These are phyloP conservation scores for Synergus laeviventris DNA, from an alignment of 2,888 invertebrate genomes.

Conservation along the genomic window DNA sequence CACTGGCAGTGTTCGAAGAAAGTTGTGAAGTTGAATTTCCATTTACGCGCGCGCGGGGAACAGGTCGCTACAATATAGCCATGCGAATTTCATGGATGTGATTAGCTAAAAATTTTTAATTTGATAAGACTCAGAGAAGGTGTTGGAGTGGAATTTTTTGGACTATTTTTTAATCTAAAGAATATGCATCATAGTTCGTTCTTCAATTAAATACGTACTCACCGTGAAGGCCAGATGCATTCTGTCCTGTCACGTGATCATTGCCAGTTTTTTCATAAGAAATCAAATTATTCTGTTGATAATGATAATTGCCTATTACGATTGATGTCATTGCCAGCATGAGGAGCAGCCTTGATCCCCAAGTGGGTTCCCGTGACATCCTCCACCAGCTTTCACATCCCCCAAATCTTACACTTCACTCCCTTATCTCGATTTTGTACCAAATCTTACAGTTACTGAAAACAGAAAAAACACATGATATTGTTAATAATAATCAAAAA, in stretches of 20 bases:
- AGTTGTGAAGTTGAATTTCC: slow-evolving; percentile 45
- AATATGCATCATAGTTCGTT: neutral
- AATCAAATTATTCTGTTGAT: slow-evolving; percentile 64
- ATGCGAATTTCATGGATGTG: neutral
- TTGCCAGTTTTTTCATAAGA: slow-evolving; percentile 43
- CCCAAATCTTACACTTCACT: slow-evolving; percentile 57
- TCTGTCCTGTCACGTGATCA: slow-evolving; percentile 58
- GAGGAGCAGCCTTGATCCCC: slow-evolving; percentile 71
- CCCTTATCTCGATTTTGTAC: neutral
- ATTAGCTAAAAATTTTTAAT: neutral
- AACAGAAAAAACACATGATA: neutral
- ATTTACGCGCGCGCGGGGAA: neutral
- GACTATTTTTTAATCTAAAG: neutral
- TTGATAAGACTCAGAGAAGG: neutral
- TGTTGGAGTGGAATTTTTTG: neutral
- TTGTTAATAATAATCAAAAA: neutral
- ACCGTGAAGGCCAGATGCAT: slow-evolving; percentile 62
- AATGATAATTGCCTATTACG: slow-evolving; percentile 71
- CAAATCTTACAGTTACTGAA: neutral
- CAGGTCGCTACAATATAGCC: neutral
- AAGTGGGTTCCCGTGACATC: slow-evolving; percentile 70
- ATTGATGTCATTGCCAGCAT: slow-evolving; percentile 68
- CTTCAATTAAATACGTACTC: slow-evolving; percentile 46
- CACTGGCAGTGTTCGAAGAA: slow-evolving; percentile 40
- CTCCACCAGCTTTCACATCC: slow-evolving; percentile 70